Conservation (phyloP, 1,140 invertebrate genomes). For the Anthonomus grandis region DNA sequence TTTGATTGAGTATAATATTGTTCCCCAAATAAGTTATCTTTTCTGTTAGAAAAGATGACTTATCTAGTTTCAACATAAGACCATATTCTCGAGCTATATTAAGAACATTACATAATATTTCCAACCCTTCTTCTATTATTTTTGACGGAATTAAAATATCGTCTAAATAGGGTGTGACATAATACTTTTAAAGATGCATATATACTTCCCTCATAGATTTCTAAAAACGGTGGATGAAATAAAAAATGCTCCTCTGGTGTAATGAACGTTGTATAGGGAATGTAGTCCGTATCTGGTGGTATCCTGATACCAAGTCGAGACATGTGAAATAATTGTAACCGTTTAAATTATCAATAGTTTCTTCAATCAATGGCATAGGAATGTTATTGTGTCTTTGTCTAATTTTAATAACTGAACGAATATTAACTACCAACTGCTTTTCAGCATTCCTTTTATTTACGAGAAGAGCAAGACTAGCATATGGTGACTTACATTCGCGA, state of each 20-base stretch:
- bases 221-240: conserved; percentile 1
- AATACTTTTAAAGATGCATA: not conserved
- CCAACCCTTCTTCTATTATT: conserved; percentile 44
- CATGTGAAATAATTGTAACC: conserved; percentile 13
- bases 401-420: conserved; percentile 4
- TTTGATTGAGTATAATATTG: not conserved
- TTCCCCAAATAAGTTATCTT: too few species aligned
- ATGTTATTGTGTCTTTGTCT: not conserved
- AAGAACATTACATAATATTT: conserved; percentile 40
- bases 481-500: conserved; percentile 5
- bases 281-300: conserved; percentile 9
- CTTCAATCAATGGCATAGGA: conserved; percentile 9
- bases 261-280: not conserved
- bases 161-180: conserved; percentile 38
- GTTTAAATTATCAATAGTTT: conserved; percentile 6
- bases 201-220: conserved; percentile 10
- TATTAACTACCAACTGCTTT: conserved; percentile 8
- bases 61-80: too few species aligned
- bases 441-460: conserved; percentile 6
- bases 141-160: too few species aligned
- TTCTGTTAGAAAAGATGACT: too few species aligned
- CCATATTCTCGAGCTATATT: not conserved
- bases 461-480: conserved; percentile 3
- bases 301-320: not conserved
- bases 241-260: conserved; percentile 3